These are phyloP conservation scores for Lymantria dispar DNA, from an alignment of 2,888 invertebrate species.

Conservation along the genomic window DNA sequence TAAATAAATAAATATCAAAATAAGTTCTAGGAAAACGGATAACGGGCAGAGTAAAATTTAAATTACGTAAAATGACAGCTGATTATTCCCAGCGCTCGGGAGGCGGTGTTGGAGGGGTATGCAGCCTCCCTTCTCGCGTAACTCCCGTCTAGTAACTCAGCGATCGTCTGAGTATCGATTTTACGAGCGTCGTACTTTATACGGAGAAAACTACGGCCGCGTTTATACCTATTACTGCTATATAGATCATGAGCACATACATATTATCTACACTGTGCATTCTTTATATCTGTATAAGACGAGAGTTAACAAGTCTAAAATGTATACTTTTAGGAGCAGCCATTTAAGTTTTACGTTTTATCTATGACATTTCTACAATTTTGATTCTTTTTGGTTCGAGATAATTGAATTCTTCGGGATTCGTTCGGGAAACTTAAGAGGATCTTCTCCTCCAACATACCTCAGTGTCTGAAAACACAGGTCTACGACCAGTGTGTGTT, in stretches of 20 bases:
- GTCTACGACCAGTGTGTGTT: no score
- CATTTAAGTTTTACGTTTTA: no score
- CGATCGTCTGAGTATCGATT: slow-evolving; percentile 36
- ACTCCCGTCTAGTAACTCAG: slow-evolving; percentile 33
- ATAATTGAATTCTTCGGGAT: no score
- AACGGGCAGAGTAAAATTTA: slow-evolving; percentile 32
- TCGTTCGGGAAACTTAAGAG: no score
- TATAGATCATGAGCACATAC: neutral
- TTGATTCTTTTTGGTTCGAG: no score
- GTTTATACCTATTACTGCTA: neutral
- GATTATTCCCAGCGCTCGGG: slow-evolving; percentile 34
- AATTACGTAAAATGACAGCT: slow-evolving; percentile 43
- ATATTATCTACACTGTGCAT: no score
- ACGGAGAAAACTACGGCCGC: neutral
- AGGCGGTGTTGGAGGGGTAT: neutral
- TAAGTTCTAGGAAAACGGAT: slow-evolving; percentile 3
- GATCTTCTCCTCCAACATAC: no score
- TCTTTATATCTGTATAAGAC: no score
- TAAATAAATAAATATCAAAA: neutral
- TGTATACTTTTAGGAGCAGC: no score
- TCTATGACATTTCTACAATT: no score
- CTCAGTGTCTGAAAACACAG: no score
- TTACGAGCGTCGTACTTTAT: slow-evolving; percentile 31
- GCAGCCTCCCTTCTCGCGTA: slow-evolving; percentile 29
- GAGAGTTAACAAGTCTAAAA: no score